Evolutionary conservation across 2,113 vertebrate genomes (phyloP).

Genomic region (Glaucidium brasilianum): DNA sequence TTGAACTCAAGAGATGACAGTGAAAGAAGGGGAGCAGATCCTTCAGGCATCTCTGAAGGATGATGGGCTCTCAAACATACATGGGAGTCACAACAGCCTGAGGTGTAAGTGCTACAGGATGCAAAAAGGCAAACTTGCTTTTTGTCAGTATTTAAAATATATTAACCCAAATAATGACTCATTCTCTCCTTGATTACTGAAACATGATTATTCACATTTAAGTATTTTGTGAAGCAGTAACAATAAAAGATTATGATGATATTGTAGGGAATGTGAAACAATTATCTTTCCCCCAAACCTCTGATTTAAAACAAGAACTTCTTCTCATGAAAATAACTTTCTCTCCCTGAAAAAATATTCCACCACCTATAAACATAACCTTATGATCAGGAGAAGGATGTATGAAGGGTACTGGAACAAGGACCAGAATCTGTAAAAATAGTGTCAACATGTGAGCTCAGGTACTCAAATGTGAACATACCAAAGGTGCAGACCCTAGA

Average conservation of each 20-base stretch:
- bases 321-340: not conserved
- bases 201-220: not conserved
- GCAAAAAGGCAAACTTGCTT: not conserved
- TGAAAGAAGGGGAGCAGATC: not conserved
- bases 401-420: fast-evolving
- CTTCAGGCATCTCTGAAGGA: not conserved
- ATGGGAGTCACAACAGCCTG: not conserved
- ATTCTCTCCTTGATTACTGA: not conserved
- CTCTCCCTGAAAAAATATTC: not conserved
- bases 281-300: not conserved
- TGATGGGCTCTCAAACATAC: not conserved
- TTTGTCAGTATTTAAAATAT: not conserved
- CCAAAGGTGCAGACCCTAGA: not conserved
- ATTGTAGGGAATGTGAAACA: not conserved
- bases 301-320: not conserved
- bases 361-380: not conserved
- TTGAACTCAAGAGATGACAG: not conserved
- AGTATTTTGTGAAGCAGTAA: not conserved
- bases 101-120: not conserved
- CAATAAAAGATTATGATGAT: not conserved
- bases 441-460: not conserved
- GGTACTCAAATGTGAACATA: not conserved
- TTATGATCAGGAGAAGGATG: not conserved
- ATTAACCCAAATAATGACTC: not conserved
- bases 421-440: not conserved